Evolutionary conservation across 2,797 vertebrate genomes (phyloP), one percentile per base, ranked within the genome.

Genomic region (Tolypeutes matacus): DNA sequence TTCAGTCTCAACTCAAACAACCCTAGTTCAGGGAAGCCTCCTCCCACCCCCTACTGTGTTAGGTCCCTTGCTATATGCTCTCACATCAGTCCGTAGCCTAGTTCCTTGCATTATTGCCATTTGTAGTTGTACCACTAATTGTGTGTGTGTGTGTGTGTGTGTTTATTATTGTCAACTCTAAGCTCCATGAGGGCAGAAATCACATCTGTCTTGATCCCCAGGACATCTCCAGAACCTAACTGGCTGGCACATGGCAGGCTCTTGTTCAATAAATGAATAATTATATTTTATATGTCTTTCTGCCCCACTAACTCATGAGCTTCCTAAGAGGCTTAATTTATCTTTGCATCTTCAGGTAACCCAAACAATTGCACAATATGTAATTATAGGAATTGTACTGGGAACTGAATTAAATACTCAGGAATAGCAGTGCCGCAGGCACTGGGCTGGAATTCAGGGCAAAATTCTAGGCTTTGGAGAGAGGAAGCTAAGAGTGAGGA

Each of bases 251-350:
- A 36, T 15, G 21, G 20, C 7, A 56, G 65, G 21, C n/a, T 83
- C 73, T 83, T 64, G 21, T 27, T 42, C 17, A 73, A 78, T 80
- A 65, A 87, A 62, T 46, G 39, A 67, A 62, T 87, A 91, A 91
- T 67, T 82, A 34, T 80, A 72, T 83, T 65, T 53, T 23, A 11
- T 81, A 64, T 53, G 51, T 53, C 34, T 85, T 78, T 96, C 58
- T 83, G 56, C 36, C 49, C 42, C 67, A 80, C 34, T 69, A 49
- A 65, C 67, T 65, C 51, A 13, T 31, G 23, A 87, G 23, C 21
- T 78, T 67, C 53, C 73, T 85, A 39, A 77, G 49, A 86, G 53
- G 51, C 34, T 93, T 64, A 75, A 8, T 96, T 78, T 80, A 60
- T n/a, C 72, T 91, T 88, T 76, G 23, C 60, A 46, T 77, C 60